Base-by-base conservation (phyloP, 2,888 invertebrate species). In the Chydorus sphaericus region DNA sequence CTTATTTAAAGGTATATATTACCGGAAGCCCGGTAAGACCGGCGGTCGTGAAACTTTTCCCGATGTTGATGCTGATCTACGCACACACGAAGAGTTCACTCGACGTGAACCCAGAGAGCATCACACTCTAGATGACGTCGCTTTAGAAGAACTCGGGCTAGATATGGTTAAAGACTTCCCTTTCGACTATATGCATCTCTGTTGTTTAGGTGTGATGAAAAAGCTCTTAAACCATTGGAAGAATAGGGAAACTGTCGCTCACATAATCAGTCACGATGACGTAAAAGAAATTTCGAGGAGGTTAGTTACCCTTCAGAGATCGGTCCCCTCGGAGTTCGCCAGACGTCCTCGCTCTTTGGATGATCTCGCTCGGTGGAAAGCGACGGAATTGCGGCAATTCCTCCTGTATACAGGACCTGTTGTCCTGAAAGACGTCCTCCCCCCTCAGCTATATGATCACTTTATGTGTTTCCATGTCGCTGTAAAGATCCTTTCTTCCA, bases 331-430 rank as follows among this genome's bases (percentile, higher is more conserved):
- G 18, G 65, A 65, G 36, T 65, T 64, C 58, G 56, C 60, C 18
- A 60, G 64, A 28, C 50, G 51, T 31, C 33, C 56, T 23, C 37
- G 55, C 29, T 16, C 49, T 16, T 48, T 51, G 20, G 18, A 31
- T 23, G 48, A 36, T 14, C 8, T 56, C 20, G 26, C 30, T 8
- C 49, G 56, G 14, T 56, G 56, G 49, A 56, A 56, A n/a, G 56
- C 56, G n/a, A 56, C 56, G 16, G 37, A 56, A 52, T 57, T 56
- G 18, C 36, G 53, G 14, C 49, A 16, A 30, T 52, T 54, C 26
- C 52, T 63, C 14, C 49, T 64, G 20, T 65, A 64, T 44, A 59
- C 62, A 20, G 65, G 65, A 11, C 60, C 62, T 10, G 59, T 61
- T 23, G 56, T 64, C 20, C 57, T 65, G 6, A 38, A 56, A 53